Evolutionary conservation across 2,113 vertebrate species (phyloP).

Genomic region (Oreochromis tanganicae): DNA sequence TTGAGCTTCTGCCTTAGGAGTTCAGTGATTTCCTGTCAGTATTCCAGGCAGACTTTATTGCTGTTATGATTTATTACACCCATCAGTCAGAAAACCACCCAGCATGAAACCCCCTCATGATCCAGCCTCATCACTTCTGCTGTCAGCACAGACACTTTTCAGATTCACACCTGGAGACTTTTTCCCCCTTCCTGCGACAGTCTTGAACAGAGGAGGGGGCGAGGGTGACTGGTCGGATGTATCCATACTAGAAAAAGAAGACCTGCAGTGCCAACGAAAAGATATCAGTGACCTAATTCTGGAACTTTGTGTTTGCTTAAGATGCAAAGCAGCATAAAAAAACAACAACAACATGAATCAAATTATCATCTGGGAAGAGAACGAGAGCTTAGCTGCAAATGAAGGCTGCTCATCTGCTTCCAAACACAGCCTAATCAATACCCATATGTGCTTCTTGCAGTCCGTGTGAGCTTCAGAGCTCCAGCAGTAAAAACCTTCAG

Average conservation of each 20-base stretch:
- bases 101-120: constrained; percentile 29
- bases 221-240: neutral
- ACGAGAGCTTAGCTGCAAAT: neutral
- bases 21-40: constrained; percentile 6
- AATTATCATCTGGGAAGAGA: neutral
- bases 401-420: neutral
- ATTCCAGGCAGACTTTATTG: constrained; percentile 11
- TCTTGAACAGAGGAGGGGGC: neutral
- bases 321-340: neutral
- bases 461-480: neutral
- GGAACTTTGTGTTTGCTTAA: neutral
- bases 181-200: neutral
- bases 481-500: neutral
- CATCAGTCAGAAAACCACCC: constrained; percentile 23
- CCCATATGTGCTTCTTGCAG: neutral
- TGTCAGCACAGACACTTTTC: neutral
- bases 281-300: neutral
- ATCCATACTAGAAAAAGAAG: neutral
- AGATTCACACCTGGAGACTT: neutral
- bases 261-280: neutral
- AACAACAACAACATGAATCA: neutral
- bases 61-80: constrained; percentile 27
- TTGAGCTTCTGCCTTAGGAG: neutral
- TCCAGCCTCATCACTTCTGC: neutral
- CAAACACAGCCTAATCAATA: neutral